Base-by-base conservation (phyloP, 1,140 invertebrate genomes). In the Drosophila virilis region DNA sequence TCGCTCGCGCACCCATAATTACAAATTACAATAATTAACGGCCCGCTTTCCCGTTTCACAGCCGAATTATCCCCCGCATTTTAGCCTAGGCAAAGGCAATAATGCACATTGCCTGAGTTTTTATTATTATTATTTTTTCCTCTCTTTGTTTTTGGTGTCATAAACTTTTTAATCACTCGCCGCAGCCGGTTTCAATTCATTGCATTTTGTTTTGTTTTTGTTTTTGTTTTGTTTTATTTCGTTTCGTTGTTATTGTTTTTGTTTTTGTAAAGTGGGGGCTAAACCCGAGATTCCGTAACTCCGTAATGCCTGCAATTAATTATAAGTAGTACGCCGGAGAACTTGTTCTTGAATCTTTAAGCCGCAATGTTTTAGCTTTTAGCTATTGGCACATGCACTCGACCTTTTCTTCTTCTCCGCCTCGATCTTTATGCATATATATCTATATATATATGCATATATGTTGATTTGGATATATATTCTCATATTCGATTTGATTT, bases 141-240 rank as follows among this genome's bases (percentile, higher is more conserved):
- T 58, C 10, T 32, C 22, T 55, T 10, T 32, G 43, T 48, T 33
- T 22, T 43, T 69, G 38, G 57, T 69, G 67, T 69, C 60, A 71
- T 71, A 71, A 71, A 64, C 33, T 35, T 71, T 64, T 71, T 64
- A 71, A 64, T 71, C 68, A 48, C 55, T 68, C 50, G 66, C 32
- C 46, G 12, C 42, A 64, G 59, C 51, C 42, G 59, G 60, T 57
- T 71, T 54, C 12, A 6, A 55, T 46, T 28, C 22, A 28, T 28
- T 28, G 5, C 22, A 28, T 28, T 28, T 28, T 4, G 4, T 28
- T 28, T 28, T 5, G 8, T 38, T 42, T 15, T 67, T 58, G 10
- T 32, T 57, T 32, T 57, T 61, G 2, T 38, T 48, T 13, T 59
- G 22, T 59, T 48, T 13, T 59, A 2, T 59, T 13, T 38, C 22